Conservation (phyloP, 2,888 invertebrate species). For the Stictocephala bisonia region DNA sequence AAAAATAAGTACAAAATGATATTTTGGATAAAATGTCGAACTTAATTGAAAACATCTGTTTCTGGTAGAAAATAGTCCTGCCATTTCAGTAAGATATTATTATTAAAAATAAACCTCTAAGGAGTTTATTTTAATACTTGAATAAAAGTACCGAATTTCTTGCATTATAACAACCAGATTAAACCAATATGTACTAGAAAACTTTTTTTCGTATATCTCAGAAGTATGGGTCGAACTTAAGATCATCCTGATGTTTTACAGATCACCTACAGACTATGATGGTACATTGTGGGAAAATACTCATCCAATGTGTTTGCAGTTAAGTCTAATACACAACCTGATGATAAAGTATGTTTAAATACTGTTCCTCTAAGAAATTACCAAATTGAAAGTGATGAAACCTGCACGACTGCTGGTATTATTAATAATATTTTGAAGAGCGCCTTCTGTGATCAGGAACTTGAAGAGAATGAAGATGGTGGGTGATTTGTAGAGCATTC, state of each 20-base stretch:
- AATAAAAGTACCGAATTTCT: background rate
- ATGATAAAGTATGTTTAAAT: no score
- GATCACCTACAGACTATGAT: no score
- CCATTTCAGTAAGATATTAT: background rate
- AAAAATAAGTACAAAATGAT: background rate
- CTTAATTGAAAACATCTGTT: background rate
- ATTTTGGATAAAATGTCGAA: background rate
- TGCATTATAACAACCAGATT: background rate
- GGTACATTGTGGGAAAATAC: no score
- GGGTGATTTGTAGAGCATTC: no score
- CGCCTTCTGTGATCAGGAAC: no score
- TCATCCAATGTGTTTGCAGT: no score
- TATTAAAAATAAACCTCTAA: background rate
- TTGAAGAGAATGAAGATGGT: no score
- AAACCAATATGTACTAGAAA: background rate
- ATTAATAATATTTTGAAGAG: no score
- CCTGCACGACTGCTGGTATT: no score
- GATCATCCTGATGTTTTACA: background rate
- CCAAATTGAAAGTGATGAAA: no score
- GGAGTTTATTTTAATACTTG: background rate
- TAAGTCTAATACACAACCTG: no score
- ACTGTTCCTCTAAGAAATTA: no score
- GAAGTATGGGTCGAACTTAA: background rate
- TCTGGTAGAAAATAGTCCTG: background rate
- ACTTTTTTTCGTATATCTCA: constrained; percentile 7